Evolutionary conservation across 1,140 invertebrate species (phyloP).

Genomic region (Probaryconus sp.): DNA sequence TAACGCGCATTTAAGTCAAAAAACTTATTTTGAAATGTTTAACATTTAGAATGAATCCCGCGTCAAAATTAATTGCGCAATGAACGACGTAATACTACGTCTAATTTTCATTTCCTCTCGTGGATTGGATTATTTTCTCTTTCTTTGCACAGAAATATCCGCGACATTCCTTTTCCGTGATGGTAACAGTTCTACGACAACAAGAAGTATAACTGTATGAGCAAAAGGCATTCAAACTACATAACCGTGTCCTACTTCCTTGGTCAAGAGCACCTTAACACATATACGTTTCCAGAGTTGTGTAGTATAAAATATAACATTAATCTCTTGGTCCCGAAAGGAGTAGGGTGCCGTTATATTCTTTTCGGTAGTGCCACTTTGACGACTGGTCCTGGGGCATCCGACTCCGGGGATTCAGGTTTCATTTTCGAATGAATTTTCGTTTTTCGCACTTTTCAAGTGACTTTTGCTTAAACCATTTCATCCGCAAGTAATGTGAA

Average conservation of each 20-base stretch:
- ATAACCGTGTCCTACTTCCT: slow-evolving; percentile 57
- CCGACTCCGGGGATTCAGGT: slow-evolving; percentile 25
- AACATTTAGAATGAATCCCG: too few species aligned
- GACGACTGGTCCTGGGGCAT: slow-evolving; percentile 28
- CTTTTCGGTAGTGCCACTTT: slow-evolving; percentile 50
- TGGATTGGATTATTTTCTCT: slow-evolving; percentile 28
- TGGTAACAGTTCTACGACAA: slow-evolving; percentile 10
- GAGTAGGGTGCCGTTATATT: slow-evolving; percentile 61
- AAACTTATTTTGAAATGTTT: too few species aligned
- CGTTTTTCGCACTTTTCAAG: too few species aligned
- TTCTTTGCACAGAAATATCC: slow-evolving; percentile 40
- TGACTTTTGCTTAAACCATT: too few species aligned
- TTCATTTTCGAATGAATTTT: slow-evolving; percentile 48
- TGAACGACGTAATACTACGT: slow-evolving; percentile 6
- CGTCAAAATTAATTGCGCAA: slow-evolving; percentile 8
- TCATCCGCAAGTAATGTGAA: too few species aligned
- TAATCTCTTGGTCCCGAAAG: slow-evolving; percentile 44
- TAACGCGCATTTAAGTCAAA: too few species aligned
- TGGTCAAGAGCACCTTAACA: slow-evolving; percentile 49
- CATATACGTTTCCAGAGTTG: slow-evolving; percentile 43
- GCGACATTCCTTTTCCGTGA: slow-evolving; percentile 41
- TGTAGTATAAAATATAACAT: slow-evolving; percentile 62
- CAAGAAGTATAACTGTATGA: slow-evolving; percentile 53
- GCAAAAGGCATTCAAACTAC: slow-evolving; percentile 47
- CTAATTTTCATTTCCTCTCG: slow-evolving; percentile 32